Evolutionary conservation across 2,113 vertebrate genomes (phyloP).

Genomic region (Plecturocebus donacophilus): DNA sequence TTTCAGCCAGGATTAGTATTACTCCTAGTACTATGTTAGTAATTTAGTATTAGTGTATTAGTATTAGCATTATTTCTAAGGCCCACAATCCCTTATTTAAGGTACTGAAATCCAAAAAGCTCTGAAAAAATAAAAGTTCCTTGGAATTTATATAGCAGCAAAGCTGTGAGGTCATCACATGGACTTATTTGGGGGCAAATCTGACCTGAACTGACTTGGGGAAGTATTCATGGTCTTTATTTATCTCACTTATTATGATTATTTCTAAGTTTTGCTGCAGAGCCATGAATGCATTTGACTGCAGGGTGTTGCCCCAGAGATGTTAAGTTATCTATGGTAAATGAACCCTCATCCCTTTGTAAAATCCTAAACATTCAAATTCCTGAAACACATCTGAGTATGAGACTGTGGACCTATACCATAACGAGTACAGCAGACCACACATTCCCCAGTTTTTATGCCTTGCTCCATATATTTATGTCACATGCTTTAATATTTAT

Average conservation of each 20-base stretch:
- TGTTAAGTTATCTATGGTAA: accelerated
- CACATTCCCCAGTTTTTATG: accelerated
- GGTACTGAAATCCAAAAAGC: background rate
- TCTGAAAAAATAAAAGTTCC: background rate
- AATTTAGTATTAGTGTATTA: no score
- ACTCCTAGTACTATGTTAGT: no score
- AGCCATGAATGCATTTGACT: background rate
- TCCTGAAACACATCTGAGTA: background rate
- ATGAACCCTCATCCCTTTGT: background rate
- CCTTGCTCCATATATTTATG: background rate
- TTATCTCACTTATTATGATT: background rate
- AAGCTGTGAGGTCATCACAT: background rate
- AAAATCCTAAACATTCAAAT: background rate
- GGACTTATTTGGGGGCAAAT: background rate
- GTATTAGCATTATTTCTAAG: background rate
- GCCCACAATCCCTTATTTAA: background rate
- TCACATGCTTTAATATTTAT: background rate
- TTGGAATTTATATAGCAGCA: background rate
- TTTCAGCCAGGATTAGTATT: background rate
- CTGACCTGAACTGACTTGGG: background rate
- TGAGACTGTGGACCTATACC: no score
- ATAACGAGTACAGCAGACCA: accelerated
- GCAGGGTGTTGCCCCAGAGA: no score
- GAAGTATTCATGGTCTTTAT: no score
- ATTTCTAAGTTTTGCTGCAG: background rate